phyloP scores from a whole-genome alignment of 2,113 vertebrate genomes.

The Barbus barbus region DNA sequence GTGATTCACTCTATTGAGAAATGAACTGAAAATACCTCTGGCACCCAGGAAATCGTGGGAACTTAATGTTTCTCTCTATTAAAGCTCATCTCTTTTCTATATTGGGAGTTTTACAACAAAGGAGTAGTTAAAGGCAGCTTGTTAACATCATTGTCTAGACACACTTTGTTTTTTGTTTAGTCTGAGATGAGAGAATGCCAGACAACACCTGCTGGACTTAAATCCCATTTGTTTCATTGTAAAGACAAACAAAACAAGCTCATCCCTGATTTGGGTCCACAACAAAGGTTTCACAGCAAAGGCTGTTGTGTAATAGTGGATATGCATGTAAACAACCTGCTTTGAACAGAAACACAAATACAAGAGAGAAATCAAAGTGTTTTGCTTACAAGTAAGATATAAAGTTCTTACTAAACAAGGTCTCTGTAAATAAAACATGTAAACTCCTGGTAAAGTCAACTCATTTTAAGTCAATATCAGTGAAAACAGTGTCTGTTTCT shows the following conservation, averaged over 20 bases:
- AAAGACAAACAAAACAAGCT: constrained; percentile 31
- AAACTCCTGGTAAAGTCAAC: neutral
- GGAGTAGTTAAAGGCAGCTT: constrained; percentile 15
- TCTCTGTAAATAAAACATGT: neutral
- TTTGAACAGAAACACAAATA: neutral
- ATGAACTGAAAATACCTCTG: neutral
- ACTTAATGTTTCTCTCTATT: neutral
- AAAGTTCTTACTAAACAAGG: neutral
- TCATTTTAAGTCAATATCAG: neutral
- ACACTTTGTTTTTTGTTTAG: constrained; percentile 47
- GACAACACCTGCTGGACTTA: constrained; percentile 41
- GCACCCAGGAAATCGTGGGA: neutral
- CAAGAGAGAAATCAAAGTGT: neutral
- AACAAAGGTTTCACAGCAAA: constrained; percentile 4
- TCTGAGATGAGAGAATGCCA: constrained; percentile 27
- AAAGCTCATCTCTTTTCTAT: neutral
- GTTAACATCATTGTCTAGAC: constrained; percentile 41
- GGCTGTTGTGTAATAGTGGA: neutral
- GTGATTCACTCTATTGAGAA: neutral
- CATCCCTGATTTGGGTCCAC: constrained; percentile 18
- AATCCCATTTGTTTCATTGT: constrained; percentile 35
- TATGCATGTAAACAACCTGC: constrained; percentile 9
- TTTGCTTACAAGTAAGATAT: neutral
- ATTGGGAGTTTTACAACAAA: constrained; percentile 38
- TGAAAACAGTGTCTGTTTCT: neutral